These are phyloP conservation scores for Sapayoa aenigma DNA, from an alignment of 2,113 vertebrate genomes.

Conservation along the genomic window DNA sequence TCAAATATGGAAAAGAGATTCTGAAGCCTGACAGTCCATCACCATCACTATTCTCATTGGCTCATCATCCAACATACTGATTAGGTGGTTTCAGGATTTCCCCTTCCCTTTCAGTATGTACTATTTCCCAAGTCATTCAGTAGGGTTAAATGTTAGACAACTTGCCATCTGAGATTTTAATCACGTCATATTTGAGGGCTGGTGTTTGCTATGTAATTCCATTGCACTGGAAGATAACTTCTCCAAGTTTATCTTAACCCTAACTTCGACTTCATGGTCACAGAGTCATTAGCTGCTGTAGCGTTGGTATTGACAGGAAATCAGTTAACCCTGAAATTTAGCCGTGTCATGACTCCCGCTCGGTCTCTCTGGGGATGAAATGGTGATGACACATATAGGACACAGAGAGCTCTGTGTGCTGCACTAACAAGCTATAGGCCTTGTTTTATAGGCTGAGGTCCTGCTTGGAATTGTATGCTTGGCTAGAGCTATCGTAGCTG, in stretches of 20 bases:
- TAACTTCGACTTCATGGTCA: slow-evolving; percentile 10
- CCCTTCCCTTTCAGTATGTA: background rate
- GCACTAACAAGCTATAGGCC: background rate
- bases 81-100: background rate
- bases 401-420: background rate
- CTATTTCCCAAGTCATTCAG: background rate
- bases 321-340: background rate
- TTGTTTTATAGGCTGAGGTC: no score
- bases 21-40: background rate
- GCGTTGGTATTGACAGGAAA: background rate
- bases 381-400: background rate
- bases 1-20: background rate
- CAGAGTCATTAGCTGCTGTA: background rate
- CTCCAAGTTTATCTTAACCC: slow-evolving; percentile 60
- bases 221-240: slow-evolving; percentile 44
- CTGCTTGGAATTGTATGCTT: background rate
- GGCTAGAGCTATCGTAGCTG: background rate
- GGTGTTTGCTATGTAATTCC: slow-evolving; percentile 21
- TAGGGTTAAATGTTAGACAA: slow-evolving; percentile 22
- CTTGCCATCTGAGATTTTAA: background rate
- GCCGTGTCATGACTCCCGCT: background rate
- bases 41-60: accelerated
- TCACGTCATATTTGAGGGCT: slow-evolving; percentile 11
- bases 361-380: background rate
- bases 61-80: background rate